Percentiles rank a stretch among this genome's conserved stretches.
phyloP scores from a whole-genome alignment of 2,113 vertebrate species.

The Mormyrus iriodes region DNA sequence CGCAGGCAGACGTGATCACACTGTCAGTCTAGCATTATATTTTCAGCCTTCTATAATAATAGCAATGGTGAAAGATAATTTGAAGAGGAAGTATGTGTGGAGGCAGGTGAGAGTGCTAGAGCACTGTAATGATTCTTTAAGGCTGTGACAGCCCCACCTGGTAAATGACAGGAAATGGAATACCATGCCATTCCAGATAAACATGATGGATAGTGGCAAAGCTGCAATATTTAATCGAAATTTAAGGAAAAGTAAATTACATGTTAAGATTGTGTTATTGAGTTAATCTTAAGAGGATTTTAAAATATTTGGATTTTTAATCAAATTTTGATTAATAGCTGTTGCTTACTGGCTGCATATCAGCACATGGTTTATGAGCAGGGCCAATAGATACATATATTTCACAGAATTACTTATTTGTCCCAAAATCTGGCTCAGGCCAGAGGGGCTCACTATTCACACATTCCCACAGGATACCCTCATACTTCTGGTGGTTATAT shows the following conservation, averaged over 20 bases:
- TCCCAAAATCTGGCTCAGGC: not conserved
- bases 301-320: not conserved
- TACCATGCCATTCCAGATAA: not conserved
- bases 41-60: slow-evolving; percentile 10
- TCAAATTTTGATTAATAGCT: slow-evolving; percentile 7
- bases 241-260: not conserved
- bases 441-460: not conserved
- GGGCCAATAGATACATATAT: not conserved
- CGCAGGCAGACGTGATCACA: not conserved
- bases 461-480: not conserved
- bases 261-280: not conserved
- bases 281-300: not conserved
- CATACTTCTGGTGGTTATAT: too few relatives aligned
- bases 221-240: not conserved
- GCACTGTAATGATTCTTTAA: not conserved
- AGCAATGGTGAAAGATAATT: not conserved
- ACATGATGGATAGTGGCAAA: not conserved
- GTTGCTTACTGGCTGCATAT: not conserved
- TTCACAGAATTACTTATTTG: not conserved
- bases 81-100: not conserved
- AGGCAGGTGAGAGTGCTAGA: not conserved
- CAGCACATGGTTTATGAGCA: not conserved
- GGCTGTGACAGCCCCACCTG: not conserved
- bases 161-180: not conserved
- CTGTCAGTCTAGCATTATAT: not conserved